Evolutionary conservation across 2,113 vertebrate species (phyloP), one percentile per base, ranked within the genome.

Genomic region (Ptyas mucosa): DNA sequence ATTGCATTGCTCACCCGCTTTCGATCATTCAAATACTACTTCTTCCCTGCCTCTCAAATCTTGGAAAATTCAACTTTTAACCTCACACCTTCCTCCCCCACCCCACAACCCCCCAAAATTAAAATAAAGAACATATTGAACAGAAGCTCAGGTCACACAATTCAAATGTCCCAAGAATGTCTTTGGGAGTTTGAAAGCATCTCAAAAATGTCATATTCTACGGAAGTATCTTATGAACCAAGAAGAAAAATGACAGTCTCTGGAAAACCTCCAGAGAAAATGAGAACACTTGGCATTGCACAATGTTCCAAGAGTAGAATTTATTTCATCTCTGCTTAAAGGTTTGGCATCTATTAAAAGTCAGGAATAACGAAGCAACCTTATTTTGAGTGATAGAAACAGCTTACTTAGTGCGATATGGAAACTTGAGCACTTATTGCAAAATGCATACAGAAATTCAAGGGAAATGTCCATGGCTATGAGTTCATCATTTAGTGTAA

Each of bases 251-350:
- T 94, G 95, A 94, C 94, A 87, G 89, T 92, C 91, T 93, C 90
- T 94, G 90, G 91, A 94, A 87, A 93, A 94, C 95, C 89, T 81
- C 89, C 58, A 57, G 49, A 51, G 88, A 94, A 94, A 89, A 93
- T 3, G 0, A 94, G 95, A 95, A 95, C 95, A 95, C 95, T 94
- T 95, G 61, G 87, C 89, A 87, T 95, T 95, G 85, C 88, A 93
- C 69, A 94, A 58, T 46, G 39, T 89, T 92, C 88, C 88, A 81
- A 87, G 93, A 46, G 89, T 26, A 92, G 94, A 95, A 94, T 89
- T 23, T 34, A 52, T 92, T 94, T 86, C 52, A 8, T 95, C 58
- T 91, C 91, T 91, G 93, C 90, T 90, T 92, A 93, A 94, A 95
- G 85, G 54, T 91, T 85, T 95, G 6, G 85, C 94, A 95, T 57